Conservation (phyloP, 2,888 invertebrate species). For the Agrotis exclamationis region DNA sequence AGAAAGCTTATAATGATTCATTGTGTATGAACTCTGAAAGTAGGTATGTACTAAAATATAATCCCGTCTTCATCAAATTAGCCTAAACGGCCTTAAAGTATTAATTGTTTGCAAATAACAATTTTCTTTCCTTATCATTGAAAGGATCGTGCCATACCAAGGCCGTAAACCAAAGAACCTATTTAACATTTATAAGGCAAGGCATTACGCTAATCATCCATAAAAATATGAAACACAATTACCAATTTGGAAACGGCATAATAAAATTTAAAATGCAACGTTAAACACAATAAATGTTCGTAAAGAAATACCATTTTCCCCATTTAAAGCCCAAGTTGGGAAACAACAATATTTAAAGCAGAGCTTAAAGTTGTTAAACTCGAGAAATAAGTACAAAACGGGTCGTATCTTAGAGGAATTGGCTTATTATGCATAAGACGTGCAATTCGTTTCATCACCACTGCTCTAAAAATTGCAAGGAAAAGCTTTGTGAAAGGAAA, state of each 20-base stretch:
- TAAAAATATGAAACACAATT: not conserved
- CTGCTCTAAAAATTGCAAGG: not conserved
- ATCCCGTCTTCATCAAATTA: too few species aligned
- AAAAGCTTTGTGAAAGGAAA: not conserved
- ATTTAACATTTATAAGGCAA: too few species aligned
- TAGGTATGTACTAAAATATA: too few species aligned
- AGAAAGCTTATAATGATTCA: too few species aligned
- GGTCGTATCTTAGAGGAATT: slow-evolving; percentile 8
- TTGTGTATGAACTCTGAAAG: too few species aligned
- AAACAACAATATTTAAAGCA: slow-evolving; percentile 53
- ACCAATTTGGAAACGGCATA: slow-evolving; percentile 6
- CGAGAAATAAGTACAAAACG: slow-evolving; percentile 17
- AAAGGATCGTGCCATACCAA: too few species aligned
- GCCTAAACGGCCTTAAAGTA: too few species aligned
- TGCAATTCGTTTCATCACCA: not conserved
- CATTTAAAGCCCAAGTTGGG: slow-evolving; percentile 27
- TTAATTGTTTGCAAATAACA: too few species aligned
- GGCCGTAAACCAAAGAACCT: too few species aligned
- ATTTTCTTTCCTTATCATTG: too few species aligned
- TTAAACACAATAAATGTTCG: slow-evolving; percentile 23
- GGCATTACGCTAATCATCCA: too few species aligned
- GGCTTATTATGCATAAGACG: not conserved
- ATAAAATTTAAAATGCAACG: slow-evolving; percentile 12
- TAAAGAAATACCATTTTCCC: slow-evolving; percentile 40
- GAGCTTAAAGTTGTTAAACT: slow-evolving; percentile 31